A percentile compares a stretch with the other conserved stretches of the same genome.
phyloP scores from a whole-genome alignment of 2,113 vertebrate genomes.

The Eolophus roseicapilla region DNA sequence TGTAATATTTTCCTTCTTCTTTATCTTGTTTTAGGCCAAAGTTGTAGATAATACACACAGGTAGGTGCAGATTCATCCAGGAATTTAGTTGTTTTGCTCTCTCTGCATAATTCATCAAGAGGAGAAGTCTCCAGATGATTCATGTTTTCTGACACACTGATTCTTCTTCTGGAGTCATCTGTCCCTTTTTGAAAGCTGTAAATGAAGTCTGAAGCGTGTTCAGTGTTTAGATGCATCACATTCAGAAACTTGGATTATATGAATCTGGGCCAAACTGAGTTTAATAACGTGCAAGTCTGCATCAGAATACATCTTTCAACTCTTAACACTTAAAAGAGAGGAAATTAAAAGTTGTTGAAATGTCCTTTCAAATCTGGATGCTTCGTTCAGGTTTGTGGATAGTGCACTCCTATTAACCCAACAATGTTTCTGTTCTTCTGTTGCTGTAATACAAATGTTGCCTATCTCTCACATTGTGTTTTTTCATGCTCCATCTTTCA shows the following conservation, averaged over 20 bases:
- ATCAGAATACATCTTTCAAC: constrained; percentile 1
- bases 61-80: not conserved
- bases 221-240: not conserved
- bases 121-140: not conserved
- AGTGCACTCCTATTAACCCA: not conserved
- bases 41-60: not conserved
- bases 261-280: not conserved
- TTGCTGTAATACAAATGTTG: not conserved
- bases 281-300: not conserved
- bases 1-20: not conserved
- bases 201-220: not conserved
- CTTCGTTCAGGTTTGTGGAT: not conserved
- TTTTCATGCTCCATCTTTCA: not conserved
- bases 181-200: not conserved
- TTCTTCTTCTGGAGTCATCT: not conserved
- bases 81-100: not conserved
- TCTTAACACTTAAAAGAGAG: not conserved
- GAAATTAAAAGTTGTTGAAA: constrained; percentile 44
- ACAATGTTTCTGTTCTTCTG: rapidly evolving
- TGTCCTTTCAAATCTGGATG: not conserved
- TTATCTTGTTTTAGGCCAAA: not conserved
- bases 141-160: not conserved
- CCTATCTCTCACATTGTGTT: not conserved
- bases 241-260: not conserved
- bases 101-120: not conserved